Conservation (phyloP, 2,888 invertebrate genomes). For the Nudaria mundana region DNA sequence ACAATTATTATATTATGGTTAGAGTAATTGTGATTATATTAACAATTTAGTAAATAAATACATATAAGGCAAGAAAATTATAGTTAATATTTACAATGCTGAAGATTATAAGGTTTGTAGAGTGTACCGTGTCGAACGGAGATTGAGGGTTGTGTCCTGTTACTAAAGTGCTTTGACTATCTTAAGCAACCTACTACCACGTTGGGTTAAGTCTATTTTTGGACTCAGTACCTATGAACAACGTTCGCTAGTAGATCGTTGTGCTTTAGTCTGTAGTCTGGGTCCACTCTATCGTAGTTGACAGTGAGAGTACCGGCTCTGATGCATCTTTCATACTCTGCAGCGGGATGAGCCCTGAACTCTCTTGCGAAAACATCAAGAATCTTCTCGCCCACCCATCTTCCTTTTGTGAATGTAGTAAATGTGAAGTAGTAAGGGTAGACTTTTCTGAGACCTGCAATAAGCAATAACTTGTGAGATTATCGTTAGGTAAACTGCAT, state of each 20-base stretch:
- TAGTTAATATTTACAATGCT: constrained; percentile 45
- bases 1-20: constrained; percentile 32
- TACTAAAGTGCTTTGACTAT: constrained; percentile 36
- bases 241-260: constrained; percentile 96
- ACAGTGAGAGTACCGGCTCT: constrained; percentile 95
- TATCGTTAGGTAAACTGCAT: too few relatives aligned
- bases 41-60: constrained; percentile 40
- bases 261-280: constrained; percentile 95
- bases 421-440: constrained; percentile 98
- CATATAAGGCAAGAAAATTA: constrained; percentile 41
- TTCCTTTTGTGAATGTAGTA: constrained; percentile 96
- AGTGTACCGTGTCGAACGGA: constrained; percentile 34
- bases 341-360: constrained; percentile 96
- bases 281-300: constrained; percentile 94
- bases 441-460: constrained; percentile 94
- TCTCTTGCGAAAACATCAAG: constrained; percentile 96
- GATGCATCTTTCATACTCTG: constrained; percentile 95
- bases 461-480: constrained; percentile 7
- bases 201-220: constrained; percentile 7
- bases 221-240: constrained; percentile 90
- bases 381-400: constrained; percentile 97
- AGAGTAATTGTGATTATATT: constrained; percentile 33
- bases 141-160: constrained; percentile 24
- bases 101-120: constrained; percentile 30
- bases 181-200: constrained; percentile 33